A percentile compares a stretch with the other conserved stretches of the same genome.
Conservation (phyloP, 30 jellyfish, hydroid and myxozoan genomes). For the Aurelia aurita region DNA sequence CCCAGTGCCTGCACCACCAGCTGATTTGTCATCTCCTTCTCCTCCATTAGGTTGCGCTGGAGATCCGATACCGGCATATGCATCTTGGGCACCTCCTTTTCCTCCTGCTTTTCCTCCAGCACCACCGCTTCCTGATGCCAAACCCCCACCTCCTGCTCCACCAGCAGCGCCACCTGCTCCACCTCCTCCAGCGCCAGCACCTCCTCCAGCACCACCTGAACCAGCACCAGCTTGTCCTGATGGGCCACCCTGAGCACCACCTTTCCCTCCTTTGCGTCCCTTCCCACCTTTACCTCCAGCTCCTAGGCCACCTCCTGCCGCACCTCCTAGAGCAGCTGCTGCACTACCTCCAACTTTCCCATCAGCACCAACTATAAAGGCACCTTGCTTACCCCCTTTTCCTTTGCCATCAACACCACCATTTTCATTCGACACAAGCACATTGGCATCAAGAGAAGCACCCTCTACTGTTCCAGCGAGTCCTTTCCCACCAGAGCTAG, state of each 20-base stretch:
- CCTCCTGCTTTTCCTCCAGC: constrained; percentile 68
- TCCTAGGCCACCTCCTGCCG: constrained; percentile 25
- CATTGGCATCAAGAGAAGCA: constrained; percentile 67
- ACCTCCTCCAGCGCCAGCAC: neutral
- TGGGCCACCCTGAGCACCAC: constrained; percentile 52
- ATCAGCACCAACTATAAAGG: constrained; percentile 57
- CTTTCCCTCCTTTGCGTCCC: constrained; percentile 27
- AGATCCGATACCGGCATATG: constrained; percentile 72
- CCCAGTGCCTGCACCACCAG: constrained; percentile 68
- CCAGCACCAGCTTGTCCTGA: constrained; percentile 73
- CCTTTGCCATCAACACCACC: constrained; percentile 34
- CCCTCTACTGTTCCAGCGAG: constrained; percentile 77
- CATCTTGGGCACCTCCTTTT: constrained; percentile 48
- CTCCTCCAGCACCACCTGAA: constrained; percentile 38
- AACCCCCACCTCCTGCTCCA: constrained; percentile 40
- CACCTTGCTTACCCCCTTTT: constrained; percentile 23
- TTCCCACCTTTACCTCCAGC: constrained; percentile 53
- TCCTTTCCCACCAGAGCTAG: constrained; percentile 67
- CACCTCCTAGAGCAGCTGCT: constrained; percentile 30
- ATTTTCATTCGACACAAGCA: constrained; percentile 34
- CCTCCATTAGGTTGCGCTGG: constrained; percentile 70
- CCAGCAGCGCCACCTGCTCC: constrained; percentile 36
- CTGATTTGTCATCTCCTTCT: constrained; percentile 24
- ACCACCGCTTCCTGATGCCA: constrained; percentile 71
- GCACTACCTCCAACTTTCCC: constrained; percentile 69